Base-by-base conservation (phyloP, 2,888 invertebrate genomes). In the Diogma glabrata region DNA sequence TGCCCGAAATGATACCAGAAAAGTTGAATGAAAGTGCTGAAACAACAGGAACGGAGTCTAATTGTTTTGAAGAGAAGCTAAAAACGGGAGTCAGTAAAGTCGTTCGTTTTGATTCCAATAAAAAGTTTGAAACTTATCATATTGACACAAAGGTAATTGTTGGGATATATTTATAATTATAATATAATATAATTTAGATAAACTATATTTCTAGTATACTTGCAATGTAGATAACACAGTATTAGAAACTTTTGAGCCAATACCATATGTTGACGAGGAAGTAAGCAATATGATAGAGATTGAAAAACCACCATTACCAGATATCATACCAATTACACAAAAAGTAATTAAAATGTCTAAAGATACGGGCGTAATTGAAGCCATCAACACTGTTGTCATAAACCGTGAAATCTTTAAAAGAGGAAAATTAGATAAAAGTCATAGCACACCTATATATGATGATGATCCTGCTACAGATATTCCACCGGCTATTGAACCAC, bases 391-490 rank as follows among this genome's bases (percentile, higher is more conserved):
- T 6, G 54, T 66, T 4, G 30, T 54, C 5, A 28, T 54, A 9
- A 49, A 47, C 19, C 20, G 38, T 26, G 53, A 53, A 50, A 22
- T 17, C 12, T 26, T 50, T 23, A 60, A 67, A 9, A 61, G 71
- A 24, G 82, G 81, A 2, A 76, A 77, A 56, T 70, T 87, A 49
- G 87, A 88, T 70, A 87, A 88, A 69, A 83, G 83, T 60, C 80
- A 84, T 65, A 87, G 87, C 57, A 85, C 87, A n/a, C 87, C 87
- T 2, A 84, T 86, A 0, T 87, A 87, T 67, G 86, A 86, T 67
- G 67, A 67, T 54, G 73, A 75, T 46, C 75, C 69, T 51, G 72
- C 74, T 26, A 60, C 63, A 1, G 64, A 64, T 47, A 65, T 64
- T n/a, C 70, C 70, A 2, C 67, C 67, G 2, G 70, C 70, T 2